Conservation (phyloP, 2,797 vertebrate genomes). For the Carduelis carduelis region DNA sequence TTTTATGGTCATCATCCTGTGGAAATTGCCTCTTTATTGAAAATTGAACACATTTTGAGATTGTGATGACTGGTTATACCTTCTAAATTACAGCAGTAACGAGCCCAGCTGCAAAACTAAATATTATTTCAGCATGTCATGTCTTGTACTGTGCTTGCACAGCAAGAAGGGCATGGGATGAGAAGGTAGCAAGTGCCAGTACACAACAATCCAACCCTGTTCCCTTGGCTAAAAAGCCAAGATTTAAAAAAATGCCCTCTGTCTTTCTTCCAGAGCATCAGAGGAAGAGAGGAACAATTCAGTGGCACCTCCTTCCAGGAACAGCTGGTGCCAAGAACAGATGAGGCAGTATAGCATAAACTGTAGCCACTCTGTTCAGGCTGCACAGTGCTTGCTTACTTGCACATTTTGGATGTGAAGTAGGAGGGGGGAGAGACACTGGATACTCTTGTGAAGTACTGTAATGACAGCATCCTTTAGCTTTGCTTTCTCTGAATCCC, state of each 20-base stretch:
- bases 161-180: neutral
- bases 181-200: neutral
- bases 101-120: neutral
- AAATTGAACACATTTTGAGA: neutral
- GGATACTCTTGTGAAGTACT: neutral
- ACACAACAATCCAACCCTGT: neutral
- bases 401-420: neutral
- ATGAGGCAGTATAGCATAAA: conserved; percentile 24
- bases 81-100: neutral
- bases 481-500: neutral
- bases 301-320: conserved; percentile 29
- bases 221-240: neutral
- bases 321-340: conserved; percentile 39
- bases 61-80: neutral
- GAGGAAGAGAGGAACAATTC: conserved; percentile 28
- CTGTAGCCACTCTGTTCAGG: conserved; percentile 10
- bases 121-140: conserved; percentile 6
- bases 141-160: neutral
- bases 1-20: neutral
- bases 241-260: neutral
- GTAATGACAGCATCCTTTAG: neutral
- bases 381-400: neutral
- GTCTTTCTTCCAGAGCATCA: neutral
- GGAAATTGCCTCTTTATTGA: conserved; percentile 5
- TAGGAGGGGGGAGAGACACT: neutral